These are phyloP conservation scores for Bambusicola thoracicus DNA, from an alignment of 2,113 vertebrate species.

Conservation along the genomic window DNA sequence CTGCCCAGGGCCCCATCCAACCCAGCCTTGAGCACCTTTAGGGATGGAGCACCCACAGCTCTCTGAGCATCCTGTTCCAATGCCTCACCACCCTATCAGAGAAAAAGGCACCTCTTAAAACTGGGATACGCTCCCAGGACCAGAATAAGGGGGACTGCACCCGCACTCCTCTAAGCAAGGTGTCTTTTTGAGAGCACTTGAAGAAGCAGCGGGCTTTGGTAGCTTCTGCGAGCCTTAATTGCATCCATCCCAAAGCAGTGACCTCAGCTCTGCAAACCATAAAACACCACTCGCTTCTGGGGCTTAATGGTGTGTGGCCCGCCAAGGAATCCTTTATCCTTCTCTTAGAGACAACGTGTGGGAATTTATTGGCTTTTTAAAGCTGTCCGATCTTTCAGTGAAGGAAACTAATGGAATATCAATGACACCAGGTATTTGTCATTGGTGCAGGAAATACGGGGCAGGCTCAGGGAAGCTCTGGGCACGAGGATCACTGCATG, in stretches of 20 bases:
- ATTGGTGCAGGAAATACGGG: conserved; percentile 26
- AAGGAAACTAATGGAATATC: conserved; percentile 66
- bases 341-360: conserved; percentile 52
- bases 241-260: conserved; percentile 13
- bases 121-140: not conserved
- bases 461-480: conserved; percentile 20
- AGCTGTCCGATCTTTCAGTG: conserved; percentile 61
- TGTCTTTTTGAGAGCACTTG: not conserved
- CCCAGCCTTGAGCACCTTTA: too few relatives aligned
- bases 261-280: conserved; percentile 54
- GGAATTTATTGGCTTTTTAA: conserved; percentile 71
- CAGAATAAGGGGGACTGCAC: not conserved
- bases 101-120: too few relatives aligned
- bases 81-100: too few relatives aligned
- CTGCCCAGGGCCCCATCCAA: too few relatives aligned
- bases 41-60: too few relatives aligned
- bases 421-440: conserved; percentile 67
- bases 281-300: conserved; percentile 39
- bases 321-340: conserved; percentile 46
- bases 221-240: conserved; percentile 54
- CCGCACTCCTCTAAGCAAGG: not conserved
- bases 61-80: too few relatives aligned
- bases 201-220: not conserved
- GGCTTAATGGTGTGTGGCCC: conserved; percentile 66
- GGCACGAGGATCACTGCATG: not conserved